phyloP scores from a whole-genome alignment of 2,888 invertebrate genomes.

The Nymphalis urticae region DNA sequence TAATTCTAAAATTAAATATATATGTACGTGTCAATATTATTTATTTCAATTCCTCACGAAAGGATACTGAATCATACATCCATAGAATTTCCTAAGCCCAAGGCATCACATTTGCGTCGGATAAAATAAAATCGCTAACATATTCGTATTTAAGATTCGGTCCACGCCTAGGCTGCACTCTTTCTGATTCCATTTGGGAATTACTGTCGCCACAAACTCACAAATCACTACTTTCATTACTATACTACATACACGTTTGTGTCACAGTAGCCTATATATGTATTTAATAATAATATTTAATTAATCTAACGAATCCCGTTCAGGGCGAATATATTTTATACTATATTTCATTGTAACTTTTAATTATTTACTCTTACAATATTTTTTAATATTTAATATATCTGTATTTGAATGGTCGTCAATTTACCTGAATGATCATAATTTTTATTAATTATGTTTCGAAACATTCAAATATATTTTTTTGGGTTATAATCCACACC shows the following conservation, averaged over 20 bases:
- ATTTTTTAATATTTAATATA: no score
- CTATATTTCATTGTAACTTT: no score
- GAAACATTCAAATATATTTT: not conserved
- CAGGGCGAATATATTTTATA: no score
- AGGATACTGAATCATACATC: slow-evolving; percentile 23
- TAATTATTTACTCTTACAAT: no score
- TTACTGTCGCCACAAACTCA: slow-evolving; percentile 74
- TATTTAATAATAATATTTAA: not conserved
- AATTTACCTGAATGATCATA: no score
- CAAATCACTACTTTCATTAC: slow-evolving; percentile 78
- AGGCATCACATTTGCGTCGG: slow-evolving; percentile 34
- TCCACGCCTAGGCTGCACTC: slow-evolving; percentile 72
- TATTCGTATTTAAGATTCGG: slow-evolving; percentile 77
- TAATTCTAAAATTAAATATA: no score
- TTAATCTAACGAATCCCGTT: not conserved
- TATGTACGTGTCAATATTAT: not conserved
- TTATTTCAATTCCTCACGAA: slow-evolving; percentile 10
- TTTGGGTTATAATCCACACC: no score
- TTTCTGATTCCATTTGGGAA: slow-evolving; percentile 81
- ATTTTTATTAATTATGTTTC: not conserved
- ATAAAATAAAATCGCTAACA: slow-evolving; percentile 67
- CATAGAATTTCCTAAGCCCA: slow-evolving; percentile 27
- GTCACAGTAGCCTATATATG: not conserved
- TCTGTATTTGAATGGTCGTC: no score
- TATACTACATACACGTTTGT: slow-evolving; percentile 34